Base-by-base conservation (phyloP, 2,888 invertebrate species). In the Apotomis betuletana region DNA sequence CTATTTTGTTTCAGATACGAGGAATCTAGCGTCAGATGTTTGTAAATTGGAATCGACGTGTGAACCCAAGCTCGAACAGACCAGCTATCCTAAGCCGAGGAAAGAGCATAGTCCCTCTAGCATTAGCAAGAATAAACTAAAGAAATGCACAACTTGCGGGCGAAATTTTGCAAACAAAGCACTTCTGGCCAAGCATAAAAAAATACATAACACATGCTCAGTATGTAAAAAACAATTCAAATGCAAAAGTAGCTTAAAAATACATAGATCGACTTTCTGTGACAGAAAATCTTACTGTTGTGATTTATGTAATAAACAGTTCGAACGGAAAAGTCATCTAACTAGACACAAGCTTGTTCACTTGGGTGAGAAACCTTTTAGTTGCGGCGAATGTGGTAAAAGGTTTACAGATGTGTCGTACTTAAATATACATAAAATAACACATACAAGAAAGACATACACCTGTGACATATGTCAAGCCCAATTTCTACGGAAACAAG, bases 391-490 rank as follows among this genome's bases (percentile, higher is more conserved):
- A 55, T 65, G 65, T 38, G 9, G 46, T 27, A 65, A 46, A 27
- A 5, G n/a, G 0, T 65, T 65, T 27, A 27, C 55, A 8, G 55
- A 27, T 46, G 12, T 5, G 0, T 27, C 44, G 0, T 57, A 46
- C 12, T 57, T 65, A 3, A 65, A 46, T 8, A 57, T 3, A 36
- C 65, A 65, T 57, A 65, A 65, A 57, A 44, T 44, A n/a, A 8
- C 27, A n/a, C 65, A 65, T 15, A 57, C 44, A 46, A 55, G 27
- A n/a, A 55, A 46, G 44, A 65, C 27, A 5, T 65, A 46, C n/a
- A 57, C 44, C 8, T 65, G 65, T 44, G 65, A 65, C 57, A 65
- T 65, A 46, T 65, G 65, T n/a, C 12, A 46, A 55, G 65, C 55
- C 8, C 44, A 55, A 15, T 65, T 65, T 55, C 44, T n/a, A 65